phyloP scores from a whole-genome alignment of 2,797 vertebrate species.

The Xiphophorus birchmanni region DNA sequence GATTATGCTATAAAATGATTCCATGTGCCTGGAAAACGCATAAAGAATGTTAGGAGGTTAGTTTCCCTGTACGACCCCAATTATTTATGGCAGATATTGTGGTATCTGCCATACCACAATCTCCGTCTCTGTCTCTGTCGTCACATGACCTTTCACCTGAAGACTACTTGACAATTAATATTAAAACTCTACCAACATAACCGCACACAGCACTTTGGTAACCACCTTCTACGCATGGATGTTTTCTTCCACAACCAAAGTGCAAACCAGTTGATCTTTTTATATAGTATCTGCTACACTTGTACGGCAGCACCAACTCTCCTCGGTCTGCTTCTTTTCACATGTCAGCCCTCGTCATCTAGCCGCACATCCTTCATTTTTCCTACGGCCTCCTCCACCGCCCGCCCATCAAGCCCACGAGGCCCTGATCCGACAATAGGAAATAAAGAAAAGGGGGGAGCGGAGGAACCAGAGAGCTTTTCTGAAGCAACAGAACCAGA shows the following conservation, averaged over 20 bases:
- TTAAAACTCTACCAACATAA: neutral
- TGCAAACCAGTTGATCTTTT: neutral
- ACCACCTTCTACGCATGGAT: neutral
- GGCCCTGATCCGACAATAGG: constrained; percentile 18
- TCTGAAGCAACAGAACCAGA: constrained; percentile 31
- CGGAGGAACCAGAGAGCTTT: constrained; percentile 9
- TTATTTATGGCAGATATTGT: neutral
- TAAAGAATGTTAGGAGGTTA: no score
- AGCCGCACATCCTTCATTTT: neutral
- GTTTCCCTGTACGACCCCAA: neutral
- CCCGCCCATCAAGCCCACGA: neutral
- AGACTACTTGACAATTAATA: neutral
- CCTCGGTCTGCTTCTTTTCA: neutral
- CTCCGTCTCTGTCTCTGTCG: neutral
- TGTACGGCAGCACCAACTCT: neutral
- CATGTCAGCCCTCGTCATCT: neutral
- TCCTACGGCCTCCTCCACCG: neutral
- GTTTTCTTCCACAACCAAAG: neutral
- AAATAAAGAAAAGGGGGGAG: neutral
- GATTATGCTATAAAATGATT: no score
- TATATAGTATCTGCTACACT: neutral
- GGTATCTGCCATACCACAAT: no score
- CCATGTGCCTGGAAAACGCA: no score
- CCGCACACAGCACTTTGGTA: neutral
- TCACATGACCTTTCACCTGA: neutral